Conservation (phyloP, 2,888 invertebrate genomes). For the Criorhina ranunculi region DNA sequence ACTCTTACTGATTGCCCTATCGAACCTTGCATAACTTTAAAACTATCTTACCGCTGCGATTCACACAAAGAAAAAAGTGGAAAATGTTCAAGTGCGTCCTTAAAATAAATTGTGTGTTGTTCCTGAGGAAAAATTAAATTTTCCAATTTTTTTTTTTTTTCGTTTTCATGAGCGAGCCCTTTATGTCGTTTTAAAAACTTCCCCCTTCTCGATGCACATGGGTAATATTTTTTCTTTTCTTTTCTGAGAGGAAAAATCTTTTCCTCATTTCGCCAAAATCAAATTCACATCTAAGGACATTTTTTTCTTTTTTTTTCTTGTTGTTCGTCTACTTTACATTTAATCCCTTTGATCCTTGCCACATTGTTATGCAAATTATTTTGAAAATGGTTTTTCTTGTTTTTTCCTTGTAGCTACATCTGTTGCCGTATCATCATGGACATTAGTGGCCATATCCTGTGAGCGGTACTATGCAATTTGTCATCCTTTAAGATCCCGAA, state of each 20-base stretch:
- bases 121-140: too few relatives aligned
- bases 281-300: slow-evolving; percentile 30
- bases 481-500: slow-evolving; percentile 89
- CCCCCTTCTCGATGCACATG: too few relatives aligned
- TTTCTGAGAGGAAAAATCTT: background rate
- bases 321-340: slow-evolving; percentile 2
- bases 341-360: slow-evolving; percentile 27
- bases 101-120: too few relatives aligned
- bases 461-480: slow-evolving; percentile 93
- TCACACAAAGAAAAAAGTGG: too few relatives aligned
- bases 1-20: too few relatives aligned
- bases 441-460: slow-evolving; percentile 91
- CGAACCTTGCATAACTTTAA: too few relatives aligned
- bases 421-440: slow-evolving; percentile 91
- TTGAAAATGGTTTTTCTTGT: slow-evolving; percentile 15
- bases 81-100: too few relatives aligned
- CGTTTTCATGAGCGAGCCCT: background rate
- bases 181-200: background rate
- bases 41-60: too few relatives aligned
- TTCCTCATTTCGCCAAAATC: slow-evolving; percentile 18
- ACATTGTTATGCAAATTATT: slow-evolving; percentile 44
- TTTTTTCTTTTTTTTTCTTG: background rate
- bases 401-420: slow-evolving; percentile 87
- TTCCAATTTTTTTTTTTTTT: too few relatives aligned
- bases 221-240: background rate